Conservation (phyloP, 2,888 invertebrate species). For the Carterocephalus palaemon region DNA sequence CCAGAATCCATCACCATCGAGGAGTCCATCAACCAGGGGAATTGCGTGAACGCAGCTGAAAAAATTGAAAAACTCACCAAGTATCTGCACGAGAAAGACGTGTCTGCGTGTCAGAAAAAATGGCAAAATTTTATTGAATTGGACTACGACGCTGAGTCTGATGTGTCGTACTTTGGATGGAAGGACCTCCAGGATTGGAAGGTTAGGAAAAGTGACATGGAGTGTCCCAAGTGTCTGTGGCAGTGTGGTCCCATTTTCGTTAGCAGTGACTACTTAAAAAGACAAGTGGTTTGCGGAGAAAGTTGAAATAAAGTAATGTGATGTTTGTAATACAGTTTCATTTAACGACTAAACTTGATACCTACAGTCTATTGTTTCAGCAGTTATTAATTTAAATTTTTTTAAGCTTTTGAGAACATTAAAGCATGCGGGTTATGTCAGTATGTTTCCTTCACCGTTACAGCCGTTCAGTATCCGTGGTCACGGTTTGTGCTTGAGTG, state of each 20-base stretch:
- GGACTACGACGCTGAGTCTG: constrained; percentile 37
- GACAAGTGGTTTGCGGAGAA: constrained; percentile 45
- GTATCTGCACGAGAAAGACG: constrained; percentile 52
- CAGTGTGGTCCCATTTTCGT: constrained; percentile 67
- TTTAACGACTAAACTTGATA: too few relatives aligned
- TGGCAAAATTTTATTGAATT: constrained; percentile 58
- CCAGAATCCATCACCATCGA: constrained; percentile 40
- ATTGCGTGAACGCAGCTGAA: constrained; percentile 55
- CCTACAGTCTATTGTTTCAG: too few relatives aligned
- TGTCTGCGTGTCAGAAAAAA: constrained; percentile 44
- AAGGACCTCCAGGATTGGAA: constrained; percentile 46
- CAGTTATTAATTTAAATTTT: too few relatives aligned
- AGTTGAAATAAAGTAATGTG: constrained; percentile 52
- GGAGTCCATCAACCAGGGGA: constrained; percentile 47
- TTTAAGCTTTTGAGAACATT: too few relatives aligned
- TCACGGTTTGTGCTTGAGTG: too few relatives aligned
- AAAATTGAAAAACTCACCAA: constrained; percentile 75
- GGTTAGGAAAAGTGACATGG: constrained; percentile 29
- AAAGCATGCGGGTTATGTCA: too few relatives aligned
- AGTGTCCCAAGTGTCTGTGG: constrained; percentile 72
- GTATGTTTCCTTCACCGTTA: too few relatives aligned
- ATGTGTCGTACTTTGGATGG: constrained; percentile 44
- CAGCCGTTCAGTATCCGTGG: too few relatives aligned
- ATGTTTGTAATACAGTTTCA: too few relatives aligned
- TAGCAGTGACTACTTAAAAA: constrained; percentile 52